Base-by-base conservation (phyloP, 2,113 vertebrate genomes). In the Xiphorhynchus elegans region DNA sequence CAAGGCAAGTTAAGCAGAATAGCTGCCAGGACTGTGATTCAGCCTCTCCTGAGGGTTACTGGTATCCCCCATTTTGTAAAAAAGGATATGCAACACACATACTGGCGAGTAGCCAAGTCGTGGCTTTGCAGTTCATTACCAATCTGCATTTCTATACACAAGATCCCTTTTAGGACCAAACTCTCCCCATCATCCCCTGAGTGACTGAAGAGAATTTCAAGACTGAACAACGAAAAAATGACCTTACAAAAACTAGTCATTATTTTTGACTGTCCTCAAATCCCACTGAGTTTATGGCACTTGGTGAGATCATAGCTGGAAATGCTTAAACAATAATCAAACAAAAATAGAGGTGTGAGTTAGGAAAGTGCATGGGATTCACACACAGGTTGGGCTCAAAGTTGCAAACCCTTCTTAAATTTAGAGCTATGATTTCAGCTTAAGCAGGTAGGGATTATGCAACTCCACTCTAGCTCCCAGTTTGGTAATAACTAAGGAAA, bases 181-280 rank as follows among this genome's bases (percentile, higher is more conserved):
- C 4, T 17, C 26, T 53, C 50, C 11, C 2, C 16, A 2, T 5
- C 16, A 2, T 7, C 0, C 29, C 13, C 3, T 0, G 0, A 59
- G 17, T 35, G 37, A 87, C 35, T 52, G 42, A 82, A 72, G 74
- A 59, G 6, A 2, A 17, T 84, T 94, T 87, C 37, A 83, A 60
- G n/a, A 82, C 8, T 21, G 15, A 88, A 68, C 44, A 94, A 94
- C 18, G 33, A 79, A 72, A 68, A 90, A 12, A 0, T 26, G 70
- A 56, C 78, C 70, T 52, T 59, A 33, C 56, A 70, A 67, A 93
- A 87, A 9, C 11, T 11, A 76, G 31, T 12, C 46, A 69, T 72
- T 89, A 50, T 53, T 89, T 95, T 62, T 70, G 18, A 23, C 50
- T 35, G 40, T 79, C 28, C 33, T 94, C 69, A 96, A 91, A 87